These are phyloP conservation scores for Rotaria macrura DNA, from an alignment of 2,888 invertebrate genomes.

Conservation along the genomic window DNA sequence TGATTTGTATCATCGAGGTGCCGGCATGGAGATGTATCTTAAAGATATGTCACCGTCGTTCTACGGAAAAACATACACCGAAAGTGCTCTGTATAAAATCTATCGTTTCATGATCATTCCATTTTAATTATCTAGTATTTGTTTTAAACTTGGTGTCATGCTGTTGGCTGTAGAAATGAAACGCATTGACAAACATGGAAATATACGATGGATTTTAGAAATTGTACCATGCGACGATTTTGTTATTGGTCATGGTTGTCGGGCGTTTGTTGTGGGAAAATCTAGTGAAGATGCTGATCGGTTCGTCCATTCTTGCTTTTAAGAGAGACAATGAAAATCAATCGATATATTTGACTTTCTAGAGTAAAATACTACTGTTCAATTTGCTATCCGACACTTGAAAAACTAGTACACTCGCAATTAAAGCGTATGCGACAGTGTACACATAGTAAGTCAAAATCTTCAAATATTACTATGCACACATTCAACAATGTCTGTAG, in stretches of 20 bases:
- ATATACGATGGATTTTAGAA: background rate
- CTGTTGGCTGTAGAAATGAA: background rate
- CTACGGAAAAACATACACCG: constrained; percentile 97
- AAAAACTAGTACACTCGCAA: background rate
- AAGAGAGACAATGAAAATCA: too few species aligned
- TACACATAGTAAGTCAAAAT: background rate
- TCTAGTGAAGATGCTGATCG: constrained; percentile 95
- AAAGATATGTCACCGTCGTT: constrained; percentile 71
- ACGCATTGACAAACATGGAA: background rate
- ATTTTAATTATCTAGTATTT: constrained; percentile 12
- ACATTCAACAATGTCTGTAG: background rate
- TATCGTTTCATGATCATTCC: background rate
- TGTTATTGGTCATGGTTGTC: constrained; percentile 82
- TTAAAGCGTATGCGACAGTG: background rate
- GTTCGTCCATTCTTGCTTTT: constrained; percentile 48
- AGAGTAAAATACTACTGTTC: background rate
- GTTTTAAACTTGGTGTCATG: background rate
- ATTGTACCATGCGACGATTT: background rate
- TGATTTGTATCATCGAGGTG: constrained; percentile 38
- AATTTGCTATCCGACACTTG: background rate
- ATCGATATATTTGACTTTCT: background rate
- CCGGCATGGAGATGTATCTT: constrained; percentile 40
- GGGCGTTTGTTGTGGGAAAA: constrained; percentile 99
- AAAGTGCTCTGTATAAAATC: constrained; percentile 94
- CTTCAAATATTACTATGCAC: too few species aligned